Conservation (phyloP, 2,113 vertebrate genomes). For the Leiothrix lutea region DNA sequence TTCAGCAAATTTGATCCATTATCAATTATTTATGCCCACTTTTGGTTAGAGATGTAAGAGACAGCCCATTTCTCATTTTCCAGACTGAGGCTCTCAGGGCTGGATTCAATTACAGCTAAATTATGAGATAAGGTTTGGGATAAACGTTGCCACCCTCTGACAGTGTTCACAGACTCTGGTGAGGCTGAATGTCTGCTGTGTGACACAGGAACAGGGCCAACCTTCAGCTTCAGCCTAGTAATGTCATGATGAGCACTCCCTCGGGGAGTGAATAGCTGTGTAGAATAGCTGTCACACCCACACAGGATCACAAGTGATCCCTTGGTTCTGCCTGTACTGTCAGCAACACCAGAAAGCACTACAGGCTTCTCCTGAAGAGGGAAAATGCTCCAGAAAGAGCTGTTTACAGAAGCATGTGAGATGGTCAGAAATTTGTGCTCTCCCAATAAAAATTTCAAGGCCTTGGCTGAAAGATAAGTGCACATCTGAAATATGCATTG, state of each 20-base stretch:
- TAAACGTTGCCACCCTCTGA: background rate
- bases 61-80: constrained; percentile 16
- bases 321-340: background rate
- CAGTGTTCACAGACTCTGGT: background rate
- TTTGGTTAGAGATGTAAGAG: background rate
- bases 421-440: background rate
- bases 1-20: constrained; percentile 24
- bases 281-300: background rate
- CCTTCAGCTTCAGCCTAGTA: background rate
- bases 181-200: background rate
- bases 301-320: background rate
- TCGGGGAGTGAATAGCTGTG: background rate
- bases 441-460: background rate
- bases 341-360: background rate
- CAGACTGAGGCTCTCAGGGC: background rate
- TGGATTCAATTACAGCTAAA: background rate
- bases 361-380: background rate
- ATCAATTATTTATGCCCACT: constrained; percentile 22
- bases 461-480: background rate
- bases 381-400: background rate
- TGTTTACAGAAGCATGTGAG: background rate
- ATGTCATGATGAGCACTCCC: background rate
- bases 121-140: background rate
- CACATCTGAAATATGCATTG: background rate
- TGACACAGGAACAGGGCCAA: background rate